Percentiles rank a stretch among this genome's conserved stretches.
Evolutionary conservation across 2,113 vertebrate species (phyloP).

Genomic region (Jacana jacana): DNA sequence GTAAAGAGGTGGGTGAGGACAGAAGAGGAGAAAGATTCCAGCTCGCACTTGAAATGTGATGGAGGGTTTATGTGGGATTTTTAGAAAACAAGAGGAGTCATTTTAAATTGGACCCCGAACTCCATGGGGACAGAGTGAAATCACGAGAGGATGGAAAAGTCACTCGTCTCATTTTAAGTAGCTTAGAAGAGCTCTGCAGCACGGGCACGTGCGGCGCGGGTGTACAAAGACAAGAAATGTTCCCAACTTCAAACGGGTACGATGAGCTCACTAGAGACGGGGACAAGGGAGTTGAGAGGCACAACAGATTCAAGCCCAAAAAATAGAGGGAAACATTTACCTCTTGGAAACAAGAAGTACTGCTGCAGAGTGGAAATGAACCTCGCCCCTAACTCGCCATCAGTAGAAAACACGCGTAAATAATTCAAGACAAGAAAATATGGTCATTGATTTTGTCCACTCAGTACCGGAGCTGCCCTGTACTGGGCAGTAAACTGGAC

Average conservation of each 20-base stretch:
- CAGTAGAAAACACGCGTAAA: neutral
- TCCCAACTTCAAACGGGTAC: neutral
- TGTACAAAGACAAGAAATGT: neutral
- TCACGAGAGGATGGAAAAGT: neutral
- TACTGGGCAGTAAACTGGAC: neutral
- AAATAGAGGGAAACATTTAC: neutral
- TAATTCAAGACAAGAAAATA: neutral
- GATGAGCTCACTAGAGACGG: neutral
- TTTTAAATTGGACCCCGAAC: neutral
- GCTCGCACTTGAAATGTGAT: neutral
- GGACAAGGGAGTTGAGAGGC: neutral
- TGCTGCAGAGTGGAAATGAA: neutral
- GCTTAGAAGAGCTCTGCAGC: neutral
- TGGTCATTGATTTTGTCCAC: neutral
- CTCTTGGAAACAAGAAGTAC: neutral
- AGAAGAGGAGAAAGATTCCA: neutral
- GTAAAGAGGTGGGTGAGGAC: neutral
- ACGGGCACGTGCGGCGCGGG: fast-evolving
- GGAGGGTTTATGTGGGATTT: neutral
- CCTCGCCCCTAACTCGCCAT: neutral
- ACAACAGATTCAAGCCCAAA: neutral
- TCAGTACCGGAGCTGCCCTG: neutral
- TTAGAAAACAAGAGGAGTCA: neutral
- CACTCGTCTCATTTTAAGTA: neutral
- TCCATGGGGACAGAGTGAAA: neutral